phyloP scores from a whole-genome alignment of 2,888 invertebrate genomes.

The Ectobius pallidus region DNA sequence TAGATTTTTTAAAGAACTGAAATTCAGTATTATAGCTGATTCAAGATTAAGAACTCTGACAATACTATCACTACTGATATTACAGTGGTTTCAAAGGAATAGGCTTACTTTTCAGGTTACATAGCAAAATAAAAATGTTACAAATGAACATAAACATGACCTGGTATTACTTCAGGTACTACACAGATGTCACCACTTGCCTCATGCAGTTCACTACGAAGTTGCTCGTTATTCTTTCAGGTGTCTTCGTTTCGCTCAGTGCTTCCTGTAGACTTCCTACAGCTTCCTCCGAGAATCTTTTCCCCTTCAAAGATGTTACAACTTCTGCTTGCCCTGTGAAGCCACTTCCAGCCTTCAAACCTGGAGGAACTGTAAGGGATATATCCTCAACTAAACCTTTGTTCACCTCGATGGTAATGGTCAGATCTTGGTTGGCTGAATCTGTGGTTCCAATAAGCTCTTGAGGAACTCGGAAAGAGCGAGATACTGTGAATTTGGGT shows the following conservation, averaged over 20 bases:
- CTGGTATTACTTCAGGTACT: conserved; percentile 45
- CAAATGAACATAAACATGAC: background rate
- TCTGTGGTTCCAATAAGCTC: conserved; percentile 46
- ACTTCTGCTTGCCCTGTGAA: conserved; percentile 69
- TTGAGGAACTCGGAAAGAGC: conserved; percentile 65
- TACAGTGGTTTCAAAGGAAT: no score
- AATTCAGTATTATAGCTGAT: no score
- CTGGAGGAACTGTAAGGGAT: conserved; percentile 67
- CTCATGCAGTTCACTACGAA: conserved; percentile 68
- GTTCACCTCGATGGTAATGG: conserved; percentile 68
- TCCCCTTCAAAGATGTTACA: conserved; percentile 68
- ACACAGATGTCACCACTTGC: conserved; percentile 64
- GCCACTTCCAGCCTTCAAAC: conserved; percentile 61
- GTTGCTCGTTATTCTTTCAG: conserved; percentile 54
- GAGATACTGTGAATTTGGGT: conserved; percentile 79
- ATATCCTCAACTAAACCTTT: conserved; percentile 70
- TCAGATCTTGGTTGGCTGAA: conserved; percentile 57
- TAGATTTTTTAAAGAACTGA: no score
- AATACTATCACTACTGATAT: no score
- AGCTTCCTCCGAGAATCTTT: conserved; percentile 68
- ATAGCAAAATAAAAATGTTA: background rate
- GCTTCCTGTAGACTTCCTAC: conserved; percentile 63
- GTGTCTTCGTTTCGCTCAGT: conserved; percentile 41
- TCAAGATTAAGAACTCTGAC: no score
- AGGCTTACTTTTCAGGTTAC: no score